phyloP scores from a whole-genome alignment of 2,888 invertebrate species.

The Perizoma affinitatum region DNA sequence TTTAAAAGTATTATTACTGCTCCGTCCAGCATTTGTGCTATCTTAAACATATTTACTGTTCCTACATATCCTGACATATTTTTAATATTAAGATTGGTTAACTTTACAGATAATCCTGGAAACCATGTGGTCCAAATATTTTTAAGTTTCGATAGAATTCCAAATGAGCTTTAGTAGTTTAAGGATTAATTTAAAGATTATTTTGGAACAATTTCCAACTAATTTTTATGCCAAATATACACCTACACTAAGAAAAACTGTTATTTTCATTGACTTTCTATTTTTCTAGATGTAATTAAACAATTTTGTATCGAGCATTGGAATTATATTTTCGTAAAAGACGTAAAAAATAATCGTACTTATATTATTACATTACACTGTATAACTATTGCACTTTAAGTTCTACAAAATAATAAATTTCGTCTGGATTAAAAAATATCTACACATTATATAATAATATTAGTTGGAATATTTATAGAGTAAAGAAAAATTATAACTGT shows the following conservation, averaged over 20 bases:
- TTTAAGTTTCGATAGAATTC: conserved; percentile 34
- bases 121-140: conserved; percentile 23
- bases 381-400: not conserved
- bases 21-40: conserved; percentile 27
- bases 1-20: conserved; percentile 9
- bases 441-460: conserved; percentile 1
- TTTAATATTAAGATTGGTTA: conserved; percentile 11
- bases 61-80: conserved; percentile 7
- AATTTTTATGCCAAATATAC: conserved; percentile 82
- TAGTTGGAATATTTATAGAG: conserved; percentile 23
- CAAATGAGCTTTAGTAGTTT: conserved; percentile 43
- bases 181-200: conserved; percentile 62
- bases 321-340: conserved; percentile 58
- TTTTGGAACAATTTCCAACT: conserved; percentile 63
- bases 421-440: not conserved
- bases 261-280: conserved; percentile 34
- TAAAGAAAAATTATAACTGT: conserved; percentile 15
- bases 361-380: not conserved
- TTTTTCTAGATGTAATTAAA: conserved; percentile 34
- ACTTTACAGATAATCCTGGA: conserved; percentile 16
- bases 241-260: conserved; percentile 45
- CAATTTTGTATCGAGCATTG: conserved; percentile 58
- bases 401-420: not conserved
- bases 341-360: conserved; percentile 11
- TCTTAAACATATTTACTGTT: conserved; percentile 3